Percentiles rank a stretch among this genome's conserved stretches.
phyloP scores from a whole-genome alignment of 2,888 invertebrate species.

The Listrodromus nycthemerus region DNA sequence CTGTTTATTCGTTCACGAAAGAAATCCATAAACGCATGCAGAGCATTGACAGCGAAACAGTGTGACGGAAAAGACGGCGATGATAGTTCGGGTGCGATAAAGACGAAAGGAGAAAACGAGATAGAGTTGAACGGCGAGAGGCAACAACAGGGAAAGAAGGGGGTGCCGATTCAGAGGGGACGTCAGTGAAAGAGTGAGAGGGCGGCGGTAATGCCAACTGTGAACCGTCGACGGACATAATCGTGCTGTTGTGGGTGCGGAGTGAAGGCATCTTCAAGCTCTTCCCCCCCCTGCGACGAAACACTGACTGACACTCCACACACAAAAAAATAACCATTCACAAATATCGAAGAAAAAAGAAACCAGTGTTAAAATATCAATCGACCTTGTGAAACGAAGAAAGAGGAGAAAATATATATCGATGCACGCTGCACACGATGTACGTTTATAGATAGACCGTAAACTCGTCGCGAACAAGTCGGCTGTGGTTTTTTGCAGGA shows the following conservation, averaged over 20 bases:
- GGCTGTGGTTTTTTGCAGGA: not conserved
- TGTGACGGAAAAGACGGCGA: conserved; percentile 1
- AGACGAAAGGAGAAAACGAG: conserved; percentile 5
- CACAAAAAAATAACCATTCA: not conserved
- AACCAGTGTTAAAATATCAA: not conserved
- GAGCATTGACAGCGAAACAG: conserved; percentile 23
- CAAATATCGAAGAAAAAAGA: not conserved
- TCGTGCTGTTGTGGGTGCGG: conserved; percentile 72
- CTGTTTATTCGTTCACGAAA: conserved; percentile 42
- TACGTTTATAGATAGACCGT: not conserved
- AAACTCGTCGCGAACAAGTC: conserved; percentile 3
- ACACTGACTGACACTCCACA: not conserved
- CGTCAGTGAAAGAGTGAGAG: conserved; percentile 20
- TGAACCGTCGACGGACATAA: conserved; percentile 71
- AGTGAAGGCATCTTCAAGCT: conserved; percentile 72
- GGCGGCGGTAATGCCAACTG: conserved; percentile 70
- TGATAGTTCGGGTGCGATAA: conserved; percentile 1
- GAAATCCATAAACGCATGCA: conserved; percentile 50
- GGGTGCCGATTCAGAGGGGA: not conserved
- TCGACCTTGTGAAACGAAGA: not conserved
- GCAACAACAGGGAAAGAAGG: not conserved
- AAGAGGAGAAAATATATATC: not conserved
- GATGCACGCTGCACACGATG: conserved; percentile 5
- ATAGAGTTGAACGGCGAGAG: not conserved
- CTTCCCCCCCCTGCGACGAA: conserved; percentile 30